These are phyloP conservation scores for Sterrhoptilus dennistouni DNA, from an alignment of 2,113 vertebrate genomes.

Conservation along the genomic window DNA sequence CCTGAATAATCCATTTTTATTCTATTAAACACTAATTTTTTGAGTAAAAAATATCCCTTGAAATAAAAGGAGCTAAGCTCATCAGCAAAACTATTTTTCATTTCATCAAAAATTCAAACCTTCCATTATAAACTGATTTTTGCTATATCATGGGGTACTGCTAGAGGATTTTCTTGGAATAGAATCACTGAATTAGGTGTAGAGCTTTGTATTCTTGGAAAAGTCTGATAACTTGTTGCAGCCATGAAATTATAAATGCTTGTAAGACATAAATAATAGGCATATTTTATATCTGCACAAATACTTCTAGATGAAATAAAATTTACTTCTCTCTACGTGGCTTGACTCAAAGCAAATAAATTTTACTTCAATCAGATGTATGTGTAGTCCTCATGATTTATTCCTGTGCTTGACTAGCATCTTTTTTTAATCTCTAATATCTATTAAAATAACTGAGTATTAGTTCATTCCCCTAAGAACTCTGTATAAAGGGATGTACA, in stretches of 20 bases:
- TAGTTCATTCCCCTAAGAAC: background rate
- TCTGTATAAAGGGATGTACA: background rate
- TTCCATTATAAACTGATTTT: background rate
- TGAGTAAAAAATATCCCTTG: background rate
- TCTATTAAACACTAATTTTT: background rate
- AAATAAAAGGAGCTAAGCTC: background rate
- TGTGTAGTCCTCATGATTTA: background rate
- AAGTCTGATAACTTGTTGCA: background rate
- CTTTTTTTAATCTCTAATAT: background rate
- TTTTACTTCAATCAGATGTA: background rate
- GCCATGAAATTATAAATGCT: background rate
- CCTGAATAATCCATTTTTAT: background rate
- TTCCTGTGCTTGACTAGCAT: background rate
- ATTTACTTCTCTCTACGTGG: background rate
- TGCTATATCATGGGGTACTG: background rate
- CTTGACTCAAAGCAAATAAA: constrained; percentile 22
- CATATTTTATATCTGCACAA: background rate
- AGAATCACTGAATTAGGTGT: background rate
- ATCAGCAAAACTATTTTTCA: background rate
- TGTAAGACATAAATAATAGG: background rate
- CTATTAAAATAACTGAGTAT: constrained; percentile 9
- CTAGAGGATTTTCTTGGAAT: background rate
- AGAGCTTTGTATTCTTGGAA: background rate
- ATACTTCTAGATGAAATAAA: constrained; percentile 31
- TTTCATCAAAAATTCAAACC: background rate